These are phyloP conservation scores for Eulemur rubriventer DNA, from an alignment of 2,797 vertebrate species.

Conservation along the genomic window DNA sequence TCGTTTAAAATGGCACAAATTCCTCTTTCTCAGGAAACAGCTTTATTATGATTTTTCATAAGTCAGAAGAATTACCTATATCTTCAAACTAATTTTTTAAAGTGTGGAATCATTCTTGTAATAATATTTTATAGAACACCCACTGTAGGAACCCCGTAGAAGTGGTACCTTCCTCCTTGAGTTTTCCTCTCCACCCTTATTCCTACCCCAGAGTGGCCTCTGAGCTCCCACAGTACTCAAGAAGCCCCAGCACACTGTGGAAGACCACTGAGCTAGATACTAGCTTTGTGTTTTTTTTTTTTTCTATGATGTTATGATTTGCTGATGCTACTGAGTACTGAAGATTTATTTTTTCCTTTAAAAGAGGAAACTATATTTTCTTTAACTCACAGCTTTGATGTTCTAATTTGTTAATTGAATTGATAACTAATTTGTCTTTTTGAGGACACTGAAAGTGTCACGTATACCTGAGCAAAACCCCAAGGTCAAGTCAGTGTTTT, in stretches of 20 bases:
- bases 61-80: not conserved
- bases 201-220: not conserved
- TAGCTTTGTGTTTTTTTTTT: not conserved
- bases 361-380: not conserved
- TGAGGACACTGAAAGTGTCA: not conserved
- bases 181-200: not conserved
- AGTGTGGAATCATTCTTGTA: not conserved
- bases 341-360: conserved; percentile 6
- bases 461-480: not conserved
- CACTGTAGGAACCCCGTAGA: not conserved
- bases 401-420: not conserved
- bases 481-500: not conserved
- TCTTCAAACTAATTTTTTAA: not conserved
- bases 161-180: not conserved
- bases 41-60: not conserved
- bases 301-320: not conserved
- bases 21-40: not conserved
- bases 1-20: not conserved
- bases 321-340: not conserved
- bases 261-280: not conserved
- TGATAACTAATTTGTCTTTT: not conserved
- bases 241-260: not conserved
- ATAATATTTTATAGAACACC: not conserved
- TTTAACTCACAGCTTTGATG: not conserved
- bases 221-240: not conserved